Conservation (phyloP, 2,888 invertebrate species). For the Calameuta pallipes region DNA sequence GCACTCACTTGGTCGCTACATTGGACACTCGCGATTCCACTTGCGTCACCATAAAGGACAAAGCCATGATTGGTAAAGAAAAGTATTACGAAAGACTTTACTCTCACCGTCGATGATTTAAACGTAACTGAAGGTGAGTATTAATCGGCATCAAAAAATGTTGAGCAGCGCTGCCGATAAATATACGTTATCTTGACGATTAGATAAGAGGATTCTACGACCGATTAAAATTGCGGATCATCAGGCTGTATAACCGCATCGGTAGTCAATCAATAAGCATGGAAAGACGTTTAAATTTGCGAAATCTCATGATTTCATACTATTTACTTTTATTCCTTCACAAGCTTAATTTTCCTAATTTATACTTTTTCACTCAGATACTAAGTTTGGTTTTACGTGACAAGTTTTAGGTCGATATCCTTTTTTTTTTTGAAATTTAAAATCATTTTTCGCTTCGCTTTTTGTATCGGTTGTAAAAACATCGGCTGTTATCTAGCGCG, state of each 20-base stretch:
- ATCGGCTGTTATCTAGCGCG: background rate
- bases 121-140: background rate
- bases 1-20: background rate
- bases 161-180: background rate
- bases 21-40: slow-evolving; percentile 2
- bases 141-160: background rate
- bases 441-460: background rate
- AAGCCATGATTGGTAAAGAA: background rate
- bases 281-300: no score
- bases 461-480: background rate
- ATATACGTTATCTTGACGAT: background rate
- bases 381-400: background rate
- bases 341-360: no score
- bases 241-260: background rate
- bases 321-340: no score
- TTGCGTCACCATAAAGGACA: slow-evolving; percentile 2
- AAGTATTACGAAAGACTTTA: background rate
- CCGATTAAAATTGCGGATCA: background rate
- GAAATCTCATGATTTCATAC: background rate
- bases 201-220: background rate
- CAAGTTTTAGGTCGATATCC: background rate
- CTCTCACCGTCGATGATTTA: background rate
- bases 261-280: no score
- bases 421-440: background rate
- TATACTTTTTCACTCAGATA: no score